These are phyloP conservation scores for Plectropomus leopardus DNA, from an alignment of 2,113 vertebrate genomes.

Conservation along the genomic window DNA sequence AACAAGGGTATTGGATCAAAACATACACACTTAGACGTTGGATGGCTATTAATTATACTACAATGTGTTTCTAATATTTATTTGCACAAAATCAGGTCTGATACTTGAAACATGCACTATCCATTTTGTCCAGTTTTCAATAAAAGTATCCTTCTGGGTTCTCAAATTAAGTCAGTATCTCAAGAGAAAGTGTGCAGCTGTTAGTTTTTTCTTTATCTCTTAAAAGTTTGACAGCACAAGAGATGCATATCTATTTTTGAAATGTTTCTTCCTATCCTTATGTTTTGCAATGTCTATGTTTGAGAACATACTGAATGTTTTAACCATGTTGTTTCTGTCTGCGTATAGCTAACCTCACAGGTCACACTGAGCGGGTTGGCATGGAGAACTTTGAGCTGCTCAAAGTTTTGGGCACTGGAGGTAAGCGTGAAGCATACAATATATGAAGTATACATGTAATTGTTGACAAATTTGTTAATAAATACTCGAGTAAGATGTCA, in stretches of 20 bases:
- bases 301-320: not conserved
- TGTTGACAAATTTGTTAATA: not conserved
- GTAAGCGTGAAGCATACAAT: conserved; percentile 80
- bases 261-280: not conserved
- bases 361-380: conserved; percentile 95
- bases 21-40: too few relatives aligned
- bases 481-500: not conserved
- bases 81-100: too few relatives aligned
- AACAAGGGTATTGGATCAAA: too few relatives aligned
- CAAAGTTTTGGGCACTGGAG: conserved; percentile 98
- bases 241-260: not conserved
- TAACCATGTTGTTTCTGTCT: conserved; percentile 23
- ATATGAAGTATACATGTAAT: not conserved
- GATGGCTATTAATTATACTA: too few relatives aligned
- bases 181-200: too few relatives aligned
- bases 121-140: too few relatives aligned
- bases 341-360: conserved; percentile 94
- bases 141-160: too few relatives aligned
- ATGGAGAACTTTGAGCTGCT: conserved; percentile 99
- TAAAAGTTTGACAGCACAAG: not conserved
- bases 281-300: not conserved
- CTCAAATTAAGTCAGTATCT: too few relatives aligned
- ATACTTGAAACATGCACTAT: too few relatives aligned
- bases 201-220: too few relatives aligned
- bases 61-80: too few relatives aligned